Base-by-base conservation (phyloP, 2,113 vertebrate genomes). In the Thalassarche chlororhynchos region DNA sequence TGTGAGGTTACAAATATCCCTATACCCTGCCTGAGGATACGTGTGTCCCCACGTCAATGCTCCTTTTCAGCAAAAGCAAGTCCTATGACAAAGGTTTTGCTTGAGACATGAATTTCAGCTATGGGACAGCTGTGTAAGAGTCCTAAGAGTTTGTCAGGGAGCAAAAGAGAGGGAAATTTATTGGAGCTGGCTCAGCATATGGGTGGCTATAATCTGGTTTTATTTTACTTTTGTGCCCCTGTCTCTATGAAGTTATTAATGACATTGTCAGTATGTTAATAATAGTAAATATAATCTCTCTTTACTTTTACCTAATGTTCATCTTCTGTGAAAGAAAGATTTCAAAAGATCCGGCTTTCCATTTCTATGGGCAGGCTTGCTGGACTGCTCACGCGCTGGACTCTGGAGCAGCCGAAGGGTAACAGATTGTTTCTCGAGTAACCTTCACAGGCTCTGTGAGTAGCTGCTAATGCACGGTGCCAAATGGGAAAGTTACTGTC, bases 301-400 rank as follows among this genome's bases (percentile, higher is more conserved):
- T 54, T 60, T 62, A 18, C 32, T 69, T 51, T 40, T 62, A 75
- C 42, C 47, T 40, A 14, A n/a, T 3, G 46, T 18, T 49, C 19
- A 9, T 1, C 17, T 25, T 57, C 2, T 3, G 20, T 40, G 40
- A 52, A 87, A 66, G 60, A 68, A 29, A 19, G 40, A 66, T 38
- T 87, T 74, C 71, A 23, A 28, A 82, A 66, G 32, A 55, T 49
- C 40, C 0, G 1, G 5, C 46, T 51, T 68, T 62, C 75, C n/a
- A 18, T 65, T 76, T 23, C 64, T 14, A 12, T 2, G 8, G 26
- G 57, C 64, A 49, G 26, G 51, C 25, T 42, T 29, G n/a, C 25
- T 16, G 38, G 49, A 8, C 25, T 1, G 10, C 18, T 44, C 25
- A 13, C 6, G 1, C 0, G 0, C 34, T 32, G 51, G 77, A 8